Evolutionary conservation across 2,888 invertebrate species (phyloP).

Genomic region (Diarsia brunnea): DNA sequence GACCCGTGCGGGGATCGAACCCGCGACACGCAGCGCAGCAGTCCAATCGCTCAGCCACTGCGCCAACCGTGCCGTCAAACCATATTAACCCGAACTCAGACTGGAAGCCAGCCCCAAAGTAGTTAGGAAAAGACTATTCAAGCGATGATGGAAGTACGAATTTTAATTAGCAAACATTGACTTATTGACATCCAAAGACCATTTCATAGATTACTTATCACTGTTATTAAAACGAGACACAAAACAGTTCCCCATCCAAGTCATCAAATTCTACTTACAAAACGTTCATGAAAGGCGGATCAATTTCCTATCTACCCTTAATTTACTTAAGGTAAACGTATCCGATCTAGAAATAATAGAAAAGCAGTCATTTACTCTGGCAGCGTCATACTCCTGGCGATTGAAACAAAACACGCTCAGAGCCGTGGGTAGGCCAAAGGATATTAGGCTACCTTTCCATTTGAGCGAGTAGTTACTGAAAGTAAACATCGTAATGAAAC

Average conservation of each 20-base stretch:
- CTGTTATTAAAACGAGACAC: constrained; percentile 8
- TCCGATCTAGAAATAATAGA: constrained; percentile 36
- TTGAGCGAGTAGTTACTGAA: neutral
- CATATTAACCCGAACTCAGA: too few species aligned
- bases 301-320: constrained; percentile 18
- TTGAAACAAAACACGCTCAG: constrained; percentile 42
- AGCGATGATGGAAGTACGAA: too few species aligned
- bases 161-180: too few species aligned
- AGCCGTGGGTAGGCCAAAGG: neutral
- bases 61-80: too few species aligned
- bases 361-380: constrained; percentile 19
- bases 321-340: constrained; percentile 18
- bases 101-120: too few species aligned
- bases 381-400: constrained; percentile 1
- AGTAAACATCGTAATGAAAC: neutral
- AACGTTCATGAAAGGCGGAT: neutral
- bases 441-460: neutral
- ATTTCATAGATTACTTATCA: too few species aligned
- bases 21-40: too few species aligned
- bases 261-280: constrained; percentile 15
- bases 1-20: too few species aligned
- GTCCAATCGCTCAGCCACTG: too few species aligned
- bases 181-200: too few species aligned
- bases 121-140: too few species aligned
- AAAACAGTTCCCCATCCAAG: neutral